Conservation (phyloP, 2,797 vertebrate species). For the Pangasius macronema region DNA sequence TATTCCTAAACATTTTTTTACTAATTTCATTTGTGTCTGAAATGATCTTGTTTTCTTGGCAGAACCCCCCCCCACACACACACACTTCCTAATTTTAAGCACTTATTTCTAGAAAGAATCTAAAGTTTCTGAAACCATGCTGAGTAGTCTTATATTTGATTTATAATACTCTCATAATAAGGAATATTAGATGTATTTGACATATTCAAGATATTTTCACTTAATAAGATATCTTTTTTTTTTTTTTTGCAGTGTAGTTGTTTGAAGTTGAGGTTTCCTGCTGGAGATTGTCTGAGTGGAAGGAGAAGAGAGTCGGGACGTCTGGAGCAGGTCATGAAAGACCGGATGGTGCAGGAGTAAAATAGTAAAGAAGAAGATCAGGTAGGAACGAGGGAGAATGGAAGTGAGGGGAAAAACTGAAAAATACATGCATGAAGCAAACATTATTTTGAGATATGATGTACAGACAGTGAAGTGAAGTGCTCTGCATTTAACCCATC, state of each 20-base stretch:
- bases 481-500: too few relatives aligned
- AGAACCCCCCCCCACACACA: rapidly evolving
- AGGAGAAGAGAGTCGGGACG: not conserved
- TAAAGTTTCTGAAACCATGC: not conserved
- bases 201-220: not conserved
- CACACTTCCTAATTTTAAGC: too few relatives aligned
- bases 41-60: not conserved
- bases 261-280: not conserved
- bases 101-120: not conserved
- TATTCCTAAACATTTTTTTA: too few relatives aligned
- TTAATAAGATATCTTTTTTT: not conserved
- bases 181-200: not conserved
- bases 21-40: not conserved
- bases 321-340: not conserved
- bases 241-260: not conserved
- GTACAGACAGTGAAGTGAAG: too few relatives aligned
- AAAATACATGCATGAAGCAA: not conserved
- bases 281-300: not conserved
- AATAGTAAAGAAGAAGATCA: too few relatives aligned
- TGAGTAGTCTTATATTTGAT: not conserved
- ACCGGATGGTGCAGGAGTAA: too few relatives aligned
- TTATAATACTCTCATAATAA: not conserved
- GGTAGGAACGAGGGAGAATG: too few relatives aligned
- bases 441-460: not conserved
- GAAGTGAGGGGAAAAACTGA: not conserved